Evolutionary conservation across 2,113 vertebrate species (phyloP), one percentile per base, ranked within the genome.

Genomic region (Paedocypris sp.): DNA sequence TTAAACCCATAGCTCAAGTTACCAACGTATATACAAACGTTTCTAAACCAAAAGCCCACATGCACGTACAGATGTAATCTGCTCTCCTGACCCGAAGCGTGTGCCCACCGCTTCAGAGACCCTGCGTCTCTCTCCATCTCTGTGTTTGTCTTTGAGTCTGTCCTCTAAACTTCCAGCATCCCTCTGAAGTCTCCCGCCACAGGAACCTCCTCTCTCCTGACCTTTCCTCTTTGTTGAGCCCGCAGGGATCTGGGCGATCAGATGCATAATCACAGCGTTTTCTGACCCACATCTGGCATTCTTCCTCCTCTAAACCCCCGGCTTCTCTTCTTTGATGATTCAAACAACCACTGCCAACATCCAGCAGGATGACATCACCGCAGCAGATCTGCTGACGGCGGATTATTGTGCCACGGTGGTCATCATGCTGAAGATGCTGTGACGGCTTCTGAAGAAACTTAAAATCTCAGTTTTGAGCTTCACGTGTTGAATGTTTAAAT

Each of bases 61-160:
- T n/a, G n/a, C n/a, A n/a, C n/a, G n/a, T n/a, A n/a, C n/a, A n/a
- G n/a, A n/a, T n/a, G n/a, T n/a, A n/a, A n/a, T n/a, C n/a, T n/a
- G n/a, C n/a, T 29, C 36, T 50, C 31, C 38, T 42, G 35, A 35
- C 52, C 26, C 4, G n/a, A 57, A 67, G 47, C 16, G 22, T 11
- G 23, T 31, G 26, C n/a, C 43, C 61, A 29, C 49, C 56, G n/a
- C n/a, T n/a, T n/a, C n/a, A n/a, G n/a, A n/a, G n/a, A n/a, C 33
- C 41, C 43, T 56, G 42, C 57, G 60, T 31, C 56, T 56, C 33
- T 35, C n/a, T 38, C 25, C 23, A 20, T 11, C 54, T 69, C 67
- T 54, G 60, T 69, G 53, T 70, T 56, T 69, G 62, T 54, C 51
- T 71, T 65, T 62, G 42, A 60, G 20, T 42, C 22, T 45, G 28